Evolutionary conservation across 2,113 vertebrate species (phyloP).

Genomic region (Sula dactylatra): DNA sequence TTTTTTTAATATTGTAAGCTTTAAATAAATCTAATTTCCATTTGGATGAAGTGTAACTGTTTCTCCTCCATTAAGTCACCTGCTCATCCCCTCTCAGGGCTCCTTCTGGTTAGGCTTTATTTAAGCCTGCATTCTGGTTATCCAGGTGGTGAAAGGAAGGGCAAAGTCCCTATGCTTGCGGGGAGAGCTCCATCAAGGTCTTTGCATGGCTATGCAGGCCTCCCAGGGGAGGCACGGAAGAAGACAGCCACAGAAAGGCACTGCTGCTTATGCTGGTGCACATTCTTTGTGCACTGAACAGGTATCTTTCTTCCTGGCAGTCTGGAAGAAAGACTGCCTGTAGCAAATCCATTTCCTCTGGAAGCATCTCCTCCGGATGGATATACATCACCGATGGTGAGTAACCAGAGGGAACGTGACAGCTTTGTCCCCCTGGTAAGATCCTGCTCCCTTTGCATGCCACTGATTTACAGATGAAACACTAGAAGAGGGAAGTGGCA

Average conservation of each 20-base stretch:
- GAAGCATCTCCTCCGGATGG: not conserved
- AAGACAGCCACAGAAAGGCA: not conserved
- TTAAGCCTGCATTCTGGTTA: not conserved
- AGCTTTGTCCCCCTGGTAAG: not conserved
- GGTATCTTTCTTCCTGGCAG: not conserved
- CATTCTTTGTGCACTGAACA: not conserved
- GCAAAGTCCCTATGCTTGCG: not conserved
- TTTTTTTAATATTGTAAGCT: not conserved
- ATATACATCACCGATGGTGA: not conserved
- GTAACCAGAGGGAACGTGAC: not conserved
- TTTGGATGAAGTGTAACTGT: not conserved
- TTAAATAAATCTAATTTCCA: conserved; percentile 1
- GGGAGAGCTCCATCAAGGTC: not conserved
- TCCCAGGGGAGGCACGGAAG: not conserved
- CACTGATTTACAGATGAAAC: not conserved
- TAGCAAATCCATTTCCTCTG: not conserved
- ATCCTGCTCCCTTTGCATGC: not conserved
- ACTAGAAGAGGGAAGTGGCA: not conserved
- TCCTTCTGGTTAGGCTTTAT: not conserved
- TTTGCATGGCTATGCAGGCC: accelerated
- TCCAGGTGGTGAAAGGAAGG: not conserved
- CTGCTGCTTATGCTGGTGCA: not conserved
- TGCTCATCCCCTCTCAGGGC: not conserved
- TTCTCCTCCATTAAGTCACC: not conserved
- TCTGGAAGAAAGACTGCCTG: not conserved